Evolutionary conservation across 2,113 vertebrate genomes (phyloP).

Genomic region (Ceyx cyanopectus): DNA sequence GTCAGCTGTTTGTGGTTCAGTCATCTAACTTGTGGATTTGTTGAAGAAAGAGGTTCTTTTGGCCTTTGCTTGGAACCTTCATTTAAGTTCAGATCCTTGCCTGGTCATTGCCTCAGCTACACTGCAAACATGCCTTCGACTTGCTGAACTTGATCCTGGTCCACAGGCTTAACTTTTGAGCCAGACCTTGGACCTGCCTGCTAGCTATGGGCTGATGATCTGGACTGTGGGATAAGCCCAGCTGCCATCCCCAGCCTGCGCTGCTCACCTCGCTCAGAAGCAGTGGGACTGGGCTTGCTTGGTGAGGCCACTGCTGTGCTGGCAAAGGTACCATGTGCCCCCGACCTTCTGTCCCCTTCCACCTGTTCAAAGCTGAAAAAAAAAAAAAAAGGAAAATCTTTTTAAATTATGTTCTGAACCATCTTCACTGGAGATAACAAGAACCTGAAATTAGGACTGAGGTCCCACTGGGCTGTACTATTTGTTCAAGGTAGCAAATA

Average conservation of each 20-base stretch:
- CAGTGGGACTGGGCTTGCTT: neutral
- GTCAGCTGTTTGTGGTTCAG: neutral
- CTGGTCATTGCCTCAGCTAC: neutral
- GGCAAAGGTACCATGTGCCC: rapidly evolving
- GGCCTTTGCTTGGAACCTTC: neutral
- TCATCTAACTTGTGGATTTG: rapidly evolving
- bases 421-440: neutral
- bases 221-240: neutral
- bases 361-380: neutral
- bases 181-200: neutral
- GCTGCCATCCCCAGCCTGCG: neutral
- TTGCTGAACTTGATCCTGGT: neutral
- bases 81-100: neutral
- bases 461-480: neutral
- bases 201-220: neutral
- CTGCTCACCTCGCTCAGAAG: rapidly evolving
- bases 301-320: neutral
- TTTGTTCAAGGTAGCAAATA: neutral
- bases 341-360: neutral
- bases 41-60: neutral
- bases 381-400: rapidly evolving
- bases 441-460: neutral
- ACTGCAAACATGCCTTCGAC: neutral
- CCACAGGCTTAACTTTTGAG: neutral
- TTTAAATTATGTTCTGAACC: neutral